A percentile compares a stretch with the other conserved stretches of the same genome.
Evolutionary conservation across 2,797 vertebrate species (phyloP).

Genomic region (Mastacembelus armatus): DNA sequence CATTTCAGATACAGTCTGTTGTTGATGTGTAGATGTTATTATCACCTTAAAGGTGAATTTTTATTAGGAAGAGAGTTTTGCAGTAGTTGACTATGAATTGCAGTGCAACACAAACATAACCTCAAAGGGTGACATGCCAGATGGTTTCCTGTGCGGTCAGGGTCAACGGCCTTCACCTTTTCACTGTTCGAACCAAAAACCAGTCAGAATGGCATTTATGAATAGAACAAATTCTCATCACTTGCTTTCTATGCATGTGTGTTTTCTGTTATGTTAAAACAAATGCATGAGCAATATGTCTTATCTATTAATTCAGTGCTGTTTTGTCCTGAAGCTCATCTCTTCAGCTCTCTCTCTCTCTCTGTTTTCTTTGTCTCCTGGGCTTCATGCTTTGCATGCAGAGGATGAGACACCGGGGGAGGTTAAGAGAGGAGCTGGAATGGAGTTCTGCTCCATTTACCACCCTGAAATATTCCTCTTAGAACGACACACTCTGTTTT

Average conservation of each 20-base stretch:
- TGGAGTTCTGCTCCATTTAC: slow-evolving; percentile 85
- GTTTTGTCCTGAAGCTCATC: slow-evolving; percentile 60
- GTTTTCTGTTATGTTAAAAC: slow-evolving; percentile 46
- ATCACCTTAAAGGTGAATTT: background rate
- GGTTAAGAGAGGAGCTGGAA: slow-evolving; percentile 81
- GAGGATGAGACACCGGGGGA: slow-evolving; percentile 76
- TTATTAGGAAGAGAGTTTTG: background rate
- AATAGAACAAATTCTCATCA: background rate
- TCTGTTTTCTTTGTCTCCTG: slow-evolving; percentile 74
- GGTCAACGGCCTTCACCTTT: slow-evolving; percentile 28
- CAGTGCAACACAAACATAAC: background rate
- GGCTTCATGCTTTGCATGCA: slow-evolving; percentile 80
- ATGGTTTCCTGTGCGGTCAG: background rate
- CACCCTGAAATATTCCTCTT: slow-evolving; percentile 81
- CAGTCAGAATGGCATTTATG: background rate
- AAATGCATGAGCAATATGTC: slow-evolving; percentile 50
- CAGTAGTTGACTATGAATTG: background rate
- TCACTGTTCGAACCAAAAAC: slow-evolving; percentile 5
- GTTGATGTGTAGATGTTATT: background rate
- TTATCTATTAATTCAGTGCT: slow-evolving; percentile 47
- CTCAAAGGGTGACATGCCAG: background rate
- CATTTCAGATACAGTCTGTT: background rate
- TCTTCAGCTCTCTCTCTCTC: slow-evolving; percentile 38
- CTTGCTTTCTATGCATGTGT: background rate
- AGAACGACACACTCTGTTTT: slow-evolving; percentile 76